phyloP scores from a whole-genome alignment of 2,888 invertebrate species.

The Platycnemis pennipes region DNA sequence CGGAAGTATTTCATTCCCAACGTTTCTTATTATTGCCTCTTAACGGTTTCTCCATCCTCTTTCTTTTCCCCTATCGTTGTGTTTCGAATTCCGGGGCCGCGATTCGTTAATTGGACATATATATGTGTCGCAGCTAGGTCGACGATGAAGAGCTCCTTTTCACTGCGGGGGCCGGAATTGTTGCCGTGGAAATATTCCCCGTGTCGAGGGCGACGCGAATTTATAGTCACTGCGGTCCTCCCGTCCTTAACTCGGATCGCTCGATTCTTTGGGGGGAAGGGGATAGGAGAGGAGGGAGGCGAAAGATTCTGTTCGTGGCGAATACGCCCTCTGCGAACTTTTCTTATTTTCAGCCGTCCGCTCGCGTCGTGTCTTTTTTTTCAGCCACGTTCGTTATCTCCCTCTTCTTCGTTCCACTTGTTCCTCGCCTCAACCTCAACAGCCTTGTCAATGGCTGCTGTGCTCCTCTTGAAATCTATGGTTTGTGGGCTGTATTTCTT shows the following conservation, averaged over 20 bases:
- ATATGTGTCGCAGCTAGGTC: slow-evolving; percentile 1
- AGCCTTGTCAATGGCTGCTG: no score
- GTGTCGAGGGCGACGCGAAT: not conserved
- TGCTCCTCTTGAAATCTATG: no score
- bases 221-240: not conserved
- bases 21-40: slow-evolving; percentile 33
- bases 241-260: not conserved
- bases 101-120: slow-evolving; percentile 3
- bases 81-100: not conserved
- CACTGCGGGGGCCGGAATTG: not conserved
- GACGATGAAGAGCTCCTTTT: slow-evolving; percentile 32
- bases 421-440: not conserved
- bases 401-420: not conserved
- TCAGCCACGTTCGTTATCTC: not conserved
- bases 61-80: not conserved
- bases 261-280: not conserved
- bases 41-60: not conserved
- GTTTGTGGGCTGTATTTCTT: no score
- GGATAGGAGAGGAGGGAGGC: no score
- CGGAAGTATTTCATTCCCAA: not conserved
- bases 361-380: no score
- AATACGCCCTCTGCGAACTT: not conserved
- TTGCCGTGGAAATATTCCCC: not conserved
- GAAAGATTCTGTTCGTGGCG: not conserved
- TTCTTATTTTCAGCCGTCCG: no score